Evolutionary conservation across 2,113 vertebrate genomes (phyloP).

Genomic region (Dissostichus mawsoni): DNA sequence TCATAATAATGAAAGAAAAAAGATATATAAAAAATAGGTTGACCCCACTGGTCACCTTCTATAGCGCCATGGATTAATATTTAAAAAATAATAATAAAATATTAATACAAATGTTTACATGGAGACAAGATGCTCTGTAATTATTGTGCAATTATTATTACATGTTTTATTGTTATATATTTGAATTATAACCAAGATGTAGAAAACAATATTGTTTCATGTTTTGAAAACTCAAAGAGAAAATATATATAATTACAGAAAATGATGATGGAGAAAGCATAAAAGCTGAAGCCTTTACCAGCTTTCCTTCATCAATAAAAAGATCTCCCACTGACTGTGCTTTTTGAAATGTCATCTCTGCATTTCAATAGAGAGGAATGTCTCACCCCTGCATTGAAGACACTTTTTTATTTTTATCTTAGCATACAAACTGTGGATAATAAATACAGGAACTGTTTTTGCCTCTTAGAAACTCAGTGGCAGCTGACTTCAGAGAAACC

Average conservation of each 20-base stretch:
- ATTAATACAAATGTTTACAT: background rate
- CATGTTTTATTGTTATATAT: no score
- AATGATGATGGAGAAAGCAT: background rate
- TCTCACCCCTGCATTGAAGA: slow-evolving; percentile 14
- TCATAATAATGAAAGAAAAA: no score
- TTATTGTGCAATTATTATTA: no score
- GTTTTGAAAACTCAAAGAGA: no score
- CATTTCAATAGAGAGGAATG: slow-evolving; percentile 43
- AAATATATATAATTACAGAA: no score
- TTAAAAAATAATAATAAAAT: background rate
- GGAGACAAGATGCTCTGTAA: no score
- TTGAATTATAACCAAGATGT: no score
- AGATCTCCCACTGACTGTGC: background rate
- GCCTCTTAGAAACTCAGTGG: background rate
- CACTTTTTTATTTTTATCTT: slow-evolving; percentile 9
- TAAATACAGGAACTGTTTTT: slow-evolving; percentile 15
- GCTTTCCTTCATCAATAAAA: slow-evolving; percentile 11
- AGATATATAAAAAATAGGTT: no score
- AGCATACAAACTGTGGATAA: slow-evolving; percentile 26
- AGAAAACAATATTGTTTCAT: no score
- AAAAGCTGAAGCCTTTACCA: background rate
- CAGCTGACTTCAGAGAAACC: slow-evolving; percentile 14
- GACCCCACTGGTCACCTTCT: no score
- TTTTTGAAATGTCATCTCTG: slow-evolving; percentile 58
- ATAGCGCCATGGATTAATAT: no score